Base-by-base conservation (phyloP, 1,140 invertebrate genomes). In the Diploscapter pachys region DNA sequence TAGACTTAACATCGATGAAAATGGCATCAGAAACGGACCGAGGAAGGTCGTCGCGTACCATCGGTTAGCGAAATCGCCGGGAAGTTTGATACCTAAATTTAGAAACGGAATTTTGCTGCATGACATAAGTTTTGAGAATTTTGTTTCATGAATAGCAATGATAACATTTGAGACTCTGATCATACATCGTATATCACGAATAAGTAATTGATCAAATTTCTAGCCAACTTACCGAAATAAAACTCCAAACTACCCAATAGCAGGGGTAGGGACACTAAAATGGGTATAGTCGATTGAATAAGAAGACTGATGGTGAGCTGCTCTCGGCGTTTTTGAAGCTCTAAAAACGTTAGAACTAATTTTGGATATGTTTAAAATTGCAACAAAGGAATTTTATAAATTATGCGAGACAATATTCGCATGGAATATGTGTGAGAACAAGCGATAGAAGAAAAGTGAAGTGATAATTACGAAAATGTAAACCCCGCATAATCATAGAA, bases 1-100 rank as follows among this genome's bases (percentile, higher is more conserved):
- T 8, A 70, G 59, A 49, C 68, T 59, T 13, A 70, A 13, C n/a
- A 70, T 70, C 5, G 68, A 70, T 5, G 68, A 70, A 8, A 70
- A 51, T 5, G 68, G 68, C 68, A 70, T 70, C 4, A 70, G 68
- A 49, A 61, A 70, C 48, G 68, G 68, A 5, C 68, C 68, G 5
- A 70, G 56, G 13, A 70, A 70, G 13, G 68, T 70, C 4, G 62
- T 49, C 51, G 68, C 68, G 31, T 70, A 70, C 68, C 68, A 70
- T 2, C 56, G 59, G 31, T 56, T 13, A 4, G 56, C 68, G 31
- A 70, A 70, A 52, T 56, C 59, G 11, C 55, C 53, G 3, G 68
- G 68, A 56, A 70, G 59, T 51, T 56, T 56, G 56, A 70, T 61
- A n/a, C 68, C 68, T 70, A 13, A 59, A 70, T 31, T 31, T 31